Evolutionary conservation across 2,113 vertebrate species (phyloP).

Genomic region (Siphamia tubifer): DNA sequence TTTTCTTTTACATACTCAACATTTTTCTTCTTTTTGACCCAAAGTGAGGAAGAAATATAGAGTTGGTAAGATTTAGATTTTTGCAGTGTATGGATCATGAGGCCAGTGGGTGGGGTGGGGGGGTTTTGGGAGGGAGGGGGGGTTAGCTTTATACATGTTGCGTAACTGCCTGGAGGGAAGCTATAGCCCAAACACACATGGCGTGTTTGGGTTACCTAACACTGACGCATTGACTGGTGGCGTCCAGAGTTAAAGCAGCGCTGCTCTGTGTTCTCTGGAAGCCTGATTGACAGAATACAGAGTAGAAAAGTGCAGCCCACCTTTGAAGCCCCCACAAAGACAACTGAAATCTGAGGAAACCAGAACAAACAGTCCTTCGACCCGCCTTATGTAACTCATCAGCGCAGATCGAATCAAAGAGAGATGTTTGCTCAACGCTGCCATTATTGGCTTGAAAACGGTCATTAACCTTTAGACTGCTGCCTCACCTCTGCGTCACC

Average conservation of each 20-base stretch:
- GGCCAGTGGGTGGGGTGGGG: neutral
- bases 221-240: conserved; percentile 8
- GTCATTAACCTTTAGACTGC: conserved; percentile 71
- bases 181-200: conserved; percentile 35
- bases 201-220: conserved; percentile 40
- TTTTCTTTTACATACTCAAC: no score
- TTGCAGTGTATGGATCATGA: conserved; percentile 5
- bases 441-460: conserved; percentile 53
- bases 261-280: neutral
- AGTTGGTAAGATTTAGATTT: no score
- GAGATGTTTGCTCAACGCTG: conserved; percentile 63
- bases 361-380: conserved; percentile 49
- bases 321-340: no score
- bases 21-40: no score
- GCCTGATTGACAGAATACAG: neutral
- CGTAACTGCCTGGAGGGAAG: conserved; percentile 15
- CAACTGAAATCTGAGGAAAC: neutral
- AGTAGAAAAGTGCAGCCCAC: no score
- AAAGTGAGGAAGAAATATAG: no score
- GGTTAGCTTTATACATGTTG: conserved; percentile 18
- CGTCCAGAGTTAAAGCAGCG: neutral
- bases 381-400: conserved; percentile 53
- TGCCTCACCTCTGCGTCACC: conserved; percentile 50
- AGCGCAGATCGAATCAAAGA: conserved; percentile 34
- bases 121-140: no score